Base-by-base conservation (phyloP, 2,888 invertebrate genomes). In the Poecilobothrus nobilitatus region DNA sequence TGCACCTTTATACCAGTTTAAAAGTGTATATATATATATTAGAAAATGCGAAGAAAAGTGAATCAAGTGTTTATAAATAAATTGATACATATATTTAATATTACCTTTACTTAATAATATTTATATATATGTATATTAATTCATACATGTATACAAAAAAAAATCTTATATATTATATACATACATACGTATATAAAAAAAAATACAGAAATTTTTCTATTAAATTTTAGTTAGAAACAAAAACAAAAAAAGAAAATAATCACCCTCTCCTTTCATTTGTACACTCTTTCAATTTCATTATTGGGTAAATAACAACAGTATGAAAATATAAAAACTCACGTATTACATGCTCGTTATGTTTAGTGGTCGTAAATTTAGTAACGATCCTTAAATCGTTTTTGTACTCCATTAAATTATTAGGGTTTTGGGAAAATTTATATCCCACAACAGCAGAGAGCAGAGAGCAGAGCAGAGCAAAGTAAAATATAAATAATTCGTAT, bases 321-420 rank as follows among this genome's bases (percentile, higher is more conserved):
- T 63, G 22, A 63, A 63, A 22, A 63, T 22, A 63, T 20, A 22
- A 18, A 27, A 63, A 65, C 37, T 34, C 65, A 65, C 65, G 65
- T 65, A 65, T 65, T 65, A 37, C 33, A 20, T 65, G 74, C 72
- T 73, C 73, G 72, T 74, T 74, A 74, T 71, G 73, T 74, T 74
- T 73, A 75, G 73, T 74, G 73, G 72, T 74, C 74, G 73, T 74
- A 74, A 74, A 74, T 72, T 72, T 73, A 67, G 69, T 71, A 74
- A 73, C 73, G 73, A 75, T 73, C 72, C 71, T 69, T 71, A 70
- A 53, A 72, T 66, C 66, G 66, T 66, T 66, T 66, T 44, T 20
- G 20, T 66, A 53, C 44, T 66, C 22, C 22, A n/a, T 53, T 53
- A 66, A 63, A 63, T 63, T 63, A 63, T 63, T 63, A 27, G 27